Evolutionary conservation across 2,888 invertebrate species (phyloP), one percentile per base, ranked within the genome.

Genomic region (Perdita meconis): DNA sequence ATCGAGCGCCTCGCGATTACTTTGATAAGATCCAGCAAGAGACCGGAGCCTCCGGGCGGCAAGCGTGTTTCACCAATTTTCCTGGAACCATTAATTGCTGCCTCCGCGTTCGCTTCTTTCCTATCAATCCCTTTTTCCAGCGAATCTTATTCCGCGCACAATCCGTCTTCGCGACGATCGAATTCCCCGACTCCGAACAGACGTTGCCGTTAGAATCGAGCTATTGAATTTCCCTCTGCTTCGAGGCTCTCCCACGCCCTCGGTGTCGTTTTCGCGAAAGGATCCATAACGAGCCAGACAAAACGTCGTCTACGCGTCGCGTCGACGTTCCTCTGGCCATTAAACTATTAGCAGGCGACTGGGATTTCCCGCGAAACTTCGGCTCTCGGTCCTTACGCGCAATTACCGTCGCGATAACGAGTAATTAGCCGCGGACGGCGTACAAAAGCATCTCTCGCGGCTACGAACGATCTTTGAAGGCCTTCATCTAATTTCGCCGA

Each of bases 321-420:
- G n/a, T 44, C 34, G 19, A 60, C 47, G 44, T 34, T 60, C 44
- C 60, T 60, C 34, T 10, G 60, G 10, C 60, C 60, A 61, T 61
- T 47, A 61, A 36, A 34, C 60, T 47, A 47, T 47, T 61, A 61
- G 22, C 30, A 12, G 19, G 2, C 1, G 13, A 44, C 30, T 44
- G 34, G 22, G 44, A 47, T 24, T 34, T 34, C 22, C 60, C 2
- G 8, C 13, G 34, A 36, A 61, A 50, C 47, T 36, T 30, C n/a
- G n/a, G 36, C 47, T 36, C 22, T 10, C 47, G 22, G 47, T 2
- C 30, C 22, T 61, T 22, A 6, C 12, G 44, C 44, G n/a, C n/a
- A 36, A 50, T 50, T 36, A 50, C 36, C 47, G 8, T 19, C 4
- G 22, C 47, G 61, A 36, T 34, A 47, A 22, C 12, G 47, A 36